These are phyloP conservation scores for Invenusta paracnida DNA, from an alignment of 2,888 invertebrate genomes.

Conservation along the genomic window DNA sequence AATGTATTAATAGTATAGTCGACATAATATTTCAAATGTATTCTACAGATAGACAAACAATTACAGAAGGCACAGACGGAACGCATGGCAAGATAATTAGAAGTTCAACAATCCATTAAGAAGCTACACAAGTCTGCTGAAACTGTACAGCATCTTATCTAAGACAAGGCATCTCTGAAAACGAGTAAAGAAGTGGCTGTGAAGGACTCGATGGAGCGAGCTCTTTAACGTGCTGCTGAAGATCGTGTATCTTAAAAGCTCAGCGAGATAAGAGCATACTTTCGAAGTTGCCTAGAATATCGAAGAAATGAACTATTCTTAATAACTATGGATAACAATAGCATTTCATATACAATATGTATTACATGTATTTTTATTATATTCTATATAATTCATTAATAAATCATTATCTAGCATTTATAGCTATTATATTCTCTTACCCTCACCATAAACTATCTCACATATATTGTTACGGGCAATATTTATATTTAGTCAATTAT, in stretches of 20 bases:
- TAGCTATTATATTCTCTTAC: too few species aligned
- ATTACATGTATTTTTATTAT: neutral
- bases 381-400: too few species aligned
- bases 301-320: neutral
- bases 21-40: neutral
- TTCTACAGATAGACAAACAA: neutral
- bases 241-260: neutral
- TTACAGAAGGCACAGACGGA: neutral
- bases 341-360: neutral
- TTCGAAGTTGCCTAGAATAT: neutral
- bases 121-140: neutral
- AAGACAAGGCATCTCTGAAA: neutral
- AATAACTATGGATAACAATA: too few species aligned
- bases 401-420: too few species aligned
- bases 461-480: too few species aligned
- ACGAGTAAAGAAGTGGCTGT: neutral
- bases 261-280: neutral
- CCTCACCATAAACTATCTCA: too few species aligned
- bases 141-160: neutral
- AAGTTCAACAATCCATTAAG: neutral
- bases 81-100: neutral
- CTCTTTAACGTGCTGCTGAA: neutral
- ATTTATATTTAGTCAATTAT: too few species aligned
- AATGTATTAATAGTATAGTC: neutral
- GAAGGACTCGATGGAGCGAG: neutral